A percentile compares a stretch with the other conserved stretches of the same genome.
Conservation (phyloP, 2,797 vertebrate species). For the Characodon lateralis region DNA sequence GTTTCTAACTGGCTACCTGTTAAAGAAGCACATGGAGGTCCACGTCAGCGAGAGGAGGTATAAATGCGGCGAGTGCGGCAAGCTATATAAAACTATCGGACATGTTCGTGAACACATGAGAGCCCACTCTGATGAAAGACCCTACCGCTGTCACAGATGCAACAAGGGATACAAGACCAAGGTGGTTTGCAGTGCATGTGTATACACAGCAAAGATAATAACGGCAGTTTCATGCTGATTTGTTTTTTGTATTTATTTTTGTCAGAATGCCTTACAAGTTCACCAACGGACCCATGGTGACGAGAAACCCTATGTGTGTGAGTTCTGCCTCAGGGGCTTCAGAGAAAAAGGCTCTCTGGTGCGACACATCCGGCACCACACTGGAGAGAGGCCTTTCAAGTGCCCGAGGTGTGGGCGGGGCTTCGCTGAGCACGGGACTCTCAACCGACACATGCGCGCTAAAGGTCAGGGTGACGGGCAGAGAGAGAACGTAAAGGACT, state of each 20-base stretch:
- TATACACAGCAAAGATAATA: neutral
- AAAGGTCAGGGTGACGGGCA: conserved; percentile 83
- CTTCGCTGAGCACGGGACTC: conserved; percentile 95
- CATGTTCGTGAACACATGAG: conserved; percentile 96
- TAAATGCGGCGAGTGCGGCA: conserved; percentile 96
- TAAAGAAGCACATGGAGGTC: conserved; percentile 95
- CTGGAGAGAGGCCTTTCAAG: conserved; percentile 95
- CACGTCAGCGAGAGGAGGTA: conserved; percentile 92
- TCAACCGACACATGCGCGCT: conserved; percentile 93
- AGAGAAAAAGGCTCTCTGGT: conserved; percentile 96
- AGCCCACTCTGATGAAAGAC: conserved; percentile 93
- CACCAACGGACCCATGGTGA: conserved; percentile 94
- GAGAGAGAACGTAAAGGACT: neutral
- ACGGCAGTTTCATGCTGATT: neutral
- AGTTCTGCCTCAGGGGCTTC: conserved; percentile 90
- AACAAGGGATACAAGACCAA: conserved; percentile 98
- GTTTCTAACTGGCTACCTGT: conserved; percentile 93
- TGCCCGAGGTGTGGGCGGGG: conserved; percentile 91
- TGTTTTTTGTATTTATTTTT: neutral
- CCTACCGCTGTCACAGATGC: conserved; percentile 89
- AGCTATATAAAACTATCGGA: conserved; percentile 95
- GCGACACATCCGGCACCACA: conserved; percentile 95
- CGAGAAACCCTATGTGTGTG: conserved; percentile 91
- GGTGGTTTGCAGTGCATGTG: conserved; percentile 70
- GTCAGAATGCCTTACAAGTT: conserved; percentile 95